Conservation (phyloP, 2,888 invertebrate genomes). For the Amblyjoppa proteus region DNA sequence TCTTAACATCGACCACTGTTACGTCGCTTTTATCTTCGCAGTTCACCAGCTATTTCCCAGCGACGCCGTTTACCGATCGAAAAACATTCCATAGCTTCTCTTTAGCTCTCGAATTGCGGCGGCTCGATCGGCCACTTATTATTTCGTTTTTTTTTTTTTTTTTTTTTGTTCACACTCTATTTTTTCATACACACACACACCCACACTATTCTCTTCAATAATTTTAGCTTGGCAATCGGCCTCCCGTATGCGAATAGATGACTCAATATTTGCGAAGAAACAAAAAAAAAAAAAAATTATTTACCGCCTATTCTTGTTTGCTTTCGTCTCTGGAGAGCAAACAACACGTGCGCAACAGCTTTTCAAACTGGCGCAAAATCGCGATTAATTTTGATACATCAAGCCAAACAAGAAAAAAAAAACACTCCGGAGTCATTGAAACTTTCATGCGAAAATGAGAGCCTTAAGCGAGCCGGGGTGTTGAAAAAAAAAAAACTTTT, state of each 20-base stretch:
- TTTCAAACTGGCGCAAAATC: neutral
- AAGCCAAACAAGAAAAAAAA: slow-evolving; percentile 26
- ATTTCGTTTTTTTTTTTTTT: neutral
- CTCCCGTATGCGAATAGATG: neutral
- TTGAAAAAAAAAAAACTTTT: slow-evolving; percentile 1
- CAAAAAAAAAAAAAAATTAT: neutral
- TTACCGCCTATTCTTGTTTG: neutral
- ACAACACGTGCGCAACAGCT: neutral
- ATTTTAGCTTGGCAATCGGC: no score
- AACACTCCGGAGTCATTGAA: slow-evolving; percentile 32
- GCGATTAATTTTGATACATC: neutral
- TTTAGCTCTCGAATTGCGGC: neutral
- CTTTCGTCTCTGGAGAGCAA: neutral
- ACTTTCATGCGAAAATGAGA: slow-evolving; percentile 1
- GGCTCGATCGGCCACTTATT: neutral
- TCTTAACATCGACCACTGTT: neutral
- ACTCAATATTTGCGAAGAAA: neutral
- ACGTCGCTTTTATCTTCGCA: slow-evolving; percentile 21
- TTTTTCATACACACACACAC: no score
- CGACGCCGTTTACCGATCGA: neutral
- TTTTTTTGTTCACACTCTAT: no score
- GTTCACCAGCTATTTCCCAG: neutral
- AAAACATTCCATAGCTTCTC: neutral
- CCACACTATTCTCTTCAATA: no score
- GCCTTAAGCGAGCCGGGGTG: neutral